These are phyloP conservation scores for Bombus sibiricus DNA, from an alignment of 1,140 invertebrate species.

Conservation along the genomic window DNA sequence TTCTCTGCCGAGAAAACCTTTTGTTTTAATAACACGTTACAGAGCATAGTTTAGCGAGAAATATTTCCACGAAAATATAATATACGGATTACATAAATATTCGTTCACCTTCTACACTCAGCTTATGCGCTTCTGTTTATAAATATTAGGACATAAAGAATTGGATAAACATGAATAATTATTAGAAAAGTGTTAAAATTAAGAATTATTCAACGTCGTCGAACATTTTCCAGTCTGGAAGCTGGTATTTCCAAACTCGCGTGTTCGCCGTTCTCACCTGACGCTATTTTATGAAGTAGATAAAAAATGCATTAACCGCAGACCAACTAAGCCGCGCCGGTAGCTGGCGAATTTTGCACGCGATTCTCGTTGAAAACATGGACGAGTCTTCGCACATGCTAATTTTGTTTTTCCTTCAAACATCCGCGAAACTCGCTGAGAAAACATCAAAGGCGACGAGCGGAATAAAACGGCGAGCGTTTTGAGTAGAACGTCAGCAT, in stretches of 20 bases:
- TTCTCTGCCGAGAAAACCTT: background rate
- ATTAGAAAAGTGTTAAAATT: too few relatives aligned
- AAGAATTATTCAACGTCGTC: too few relatives aligned
- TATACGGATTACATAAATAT: too few relatives aligned
- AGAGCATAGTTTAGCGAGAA: too few relatives aligned
- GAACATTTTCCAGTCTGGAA: too few relatives aligned
- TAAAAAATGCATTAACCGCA: background rate
- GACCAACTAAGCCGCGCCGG: background rate
- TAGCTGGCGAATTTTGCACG: background rate
- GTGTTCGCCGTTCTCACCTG: too few relatives aligned
- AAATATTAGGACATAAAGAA: too few relatives aligned
- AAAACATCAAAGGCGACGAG: constrained; percentile 11
- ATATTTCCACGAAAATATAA: background rate
- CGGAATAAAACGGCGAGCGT: constrained; percentile 2
- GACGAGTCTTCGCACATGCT: too few relatives aligned
- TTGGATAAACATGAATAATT: too few relatives aligned
- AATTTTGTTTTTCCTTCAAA: background rate
- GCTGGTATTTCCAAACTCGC: too few relatives aligned
- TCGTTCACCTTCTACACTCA: too few relatives aligned
- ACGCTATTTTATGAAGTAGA: background rate
- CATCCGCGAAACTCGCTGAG: background rate
- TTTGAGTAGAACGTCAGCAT: background rate
- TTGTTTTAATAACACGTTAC: background rate
- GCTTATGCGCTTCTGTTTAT: too few relatives aligned
- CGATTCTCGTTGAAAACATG: background rate